phyloP scores from a whole-genome alignment of 2,113 vertebrate species.

The Chaetodon auriga region DNA sequence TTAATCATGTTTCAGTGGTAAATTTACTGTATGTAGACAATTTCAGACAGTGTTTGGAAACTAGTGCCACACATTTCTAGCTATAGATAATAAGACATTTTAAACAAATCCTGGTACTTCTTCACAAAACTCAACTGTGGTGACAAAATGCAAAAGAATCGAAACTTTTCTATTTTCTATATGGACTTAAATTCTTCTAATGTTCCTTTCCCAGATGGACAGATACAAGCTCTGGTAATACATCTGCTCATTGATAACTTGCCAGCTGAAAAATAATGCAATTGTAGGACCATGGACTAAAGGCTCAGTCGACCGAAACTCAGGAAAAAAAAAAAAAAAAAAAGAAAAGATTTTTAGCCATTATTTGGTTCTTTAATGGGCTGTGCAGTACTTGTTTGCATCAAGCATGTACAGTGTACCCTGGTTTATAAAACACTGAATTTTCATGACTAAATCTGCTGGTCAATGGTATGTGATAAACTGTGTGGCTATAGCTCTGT shows the following conservation, averaged over 20 bases:
- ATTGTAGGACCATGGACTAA: conserved; percentile 44
- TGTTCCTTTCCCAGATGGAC: conserved; percentile 1
- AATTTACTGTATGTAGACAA: conserved; percentile 50
- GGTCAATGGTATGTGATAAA: conserved; percentile 32
- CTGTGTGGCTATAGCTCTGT: neutral
- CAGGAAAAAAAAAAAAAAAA: conserved; percentile 65
- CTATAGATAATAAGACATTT: neutral
- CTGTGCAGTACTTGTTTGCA: conserved; percentile 44
- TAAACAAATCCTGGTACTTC: neutral
- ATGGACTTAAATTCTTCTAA: conserved; percentile 14
- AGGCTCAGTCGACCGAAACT: conserved; percentile 61
- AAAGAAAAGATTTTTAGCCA: conserved; percentile 4
- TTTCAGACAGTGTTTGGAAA: conserved; percentile 31
- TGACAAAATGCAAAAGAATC: neutral
- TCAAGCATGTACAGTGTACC: conserved; percentile 19
- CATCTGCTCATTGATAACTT: neutral
- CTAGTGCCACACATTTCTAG: conserved; percentile 1
- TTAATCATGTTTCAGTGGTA: conserved; percentile 9
- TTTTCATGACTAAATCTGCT: conserved; percentile 44
- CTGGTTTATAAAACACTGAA: conserved; percentile 66
- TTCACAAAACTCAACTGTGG: neutral
- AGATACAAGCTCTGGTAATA: neutral
- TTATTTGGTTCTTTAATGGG: conserved; percentile 27
- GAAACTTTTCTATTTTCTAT: neutral
- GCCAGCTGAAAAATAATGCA: conserved; percentile 20